Percentiles rank a stretch among this genome's conserved stretches.
Conservation (phyloP, 2,113 vertebrate genomes). For the Paramormyrops kingsleyae region DNA sequence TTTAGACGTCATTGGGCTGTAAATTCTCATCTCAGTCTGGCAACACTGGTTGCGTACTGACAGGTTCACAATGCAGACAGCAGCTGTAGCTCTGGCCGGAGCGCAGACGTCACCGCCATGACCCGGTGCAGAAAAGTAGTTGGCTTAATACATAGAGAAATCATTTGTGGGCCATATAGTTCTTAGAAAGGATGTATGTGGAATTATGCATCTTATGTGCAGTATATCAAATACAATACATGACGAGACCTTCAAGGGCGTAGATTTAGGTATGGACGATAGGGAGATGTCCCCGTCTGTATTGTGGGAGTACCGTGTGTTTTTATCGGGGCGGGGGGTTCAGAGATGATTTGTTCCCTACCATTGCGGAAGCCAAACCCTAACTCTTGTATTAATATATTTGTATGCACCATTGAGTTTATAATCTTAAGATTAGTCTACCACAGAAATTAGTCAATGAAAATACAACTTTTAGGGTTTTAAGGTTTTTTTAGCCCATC, state of each 20-base stretch:
- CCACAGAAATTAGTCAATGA: neutral
- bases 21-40: too few species aligned
- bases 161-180: neutral
- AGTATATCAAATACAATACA: neutral
- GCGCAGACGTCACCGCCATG: too few species aligned
- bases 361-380: too few species aligned
- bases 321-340: too few species aligned
- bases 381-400: too few species aligned
- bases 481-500: neutral
- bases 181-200: neutral
- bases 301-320: neutral
- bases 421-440: neutral
- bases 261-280: neutral
- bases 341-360: too few species aligned
- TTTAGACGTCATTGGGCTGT: too few species aligned
- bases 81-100: too few species aligned
- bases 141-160: too few species aligned
- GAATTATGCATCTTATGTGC: neutral
- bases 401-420: neutral
- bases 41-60: neutral
- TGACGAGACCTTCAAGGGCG: neutral
- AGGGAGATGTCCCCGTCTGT: neutral
- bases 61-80: too few species aligned
- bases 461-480: neutral
- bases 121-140: too few species aligned